phyloP scores from a whole-genome alignment of 2,797 vertebrate species.

The Moxostoma hubbsi region DNA sequence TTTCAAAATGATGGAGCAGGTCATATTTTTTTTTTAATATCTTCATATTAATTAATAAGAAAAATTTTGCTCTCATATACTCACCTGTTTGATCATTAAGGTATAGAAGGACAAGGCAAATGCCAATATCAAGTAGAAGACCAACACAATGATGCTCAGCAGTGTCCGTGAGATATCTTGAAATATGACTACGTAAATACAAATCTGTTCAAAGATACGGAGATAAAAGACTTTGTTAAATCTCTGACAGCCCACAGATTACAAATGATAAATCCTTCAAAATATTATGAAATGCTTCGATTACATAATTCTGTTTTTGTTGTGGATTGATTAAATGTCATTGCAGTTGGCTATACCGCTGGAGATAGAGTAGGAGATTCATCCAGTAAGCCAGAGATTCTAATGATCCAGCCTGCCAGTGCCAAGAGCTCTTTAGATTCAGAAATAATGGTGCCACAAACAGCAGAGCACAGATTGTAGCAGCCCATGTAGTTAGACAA shows the following conservation, averaged over 20 bases:
- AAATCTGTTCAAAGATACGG: slow-evolving; percentile 84
- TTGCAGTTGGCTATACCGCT: slow-evolving; percentile 70
- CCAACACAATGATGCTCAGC: slow-evolving; percentile 80
- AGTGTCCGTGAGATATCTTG: slow-evolving; percentile 85
- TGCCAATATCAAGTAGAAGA: slow-evolving; percentile 84
- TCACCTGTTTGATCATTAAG: slow-evolving; percentile 79
- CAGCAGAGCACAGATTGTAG: slow-evolving; percentile 80
- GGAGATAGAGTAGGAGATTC: slow-evolving; percentile 87
- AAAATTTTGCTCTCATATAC: neutral
- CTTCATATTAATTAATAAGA: neutral
- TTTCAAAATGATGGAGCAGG: too few species aligned
- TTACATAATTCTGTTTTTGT: too few species aligned
- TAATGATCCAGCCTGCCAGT: slow-evolving; percentile 83
- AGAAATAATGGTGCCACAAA: slow-evolving; percentile 83
- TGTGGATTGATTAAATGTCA: neutral
- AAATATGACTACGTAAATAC: slow-evolving; percentile 90
- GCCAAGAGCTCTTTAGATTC: slow-evolving; percentile 67
- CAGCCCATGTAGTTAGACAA: slow-evolving; percentile 76
- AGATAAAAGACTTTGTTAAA: neutral
- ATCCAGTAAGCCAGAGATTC: slow-evolving; percentile 83
- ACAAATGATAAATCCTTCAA: neutral
- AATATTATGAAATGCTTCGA: too few species aligned
- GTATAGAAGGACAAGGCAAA: slow-evolving; percentile 87
- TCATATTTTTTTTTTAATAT: too few species aligned
- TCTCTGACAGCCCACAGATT: neutral